A percentile compares a stretch with the other conserved stretches of the same genome.
phyloP scores from a whole-genome alignment of 2,113 vertebrate genomes.

The Halichoerus grypus region DNA sequence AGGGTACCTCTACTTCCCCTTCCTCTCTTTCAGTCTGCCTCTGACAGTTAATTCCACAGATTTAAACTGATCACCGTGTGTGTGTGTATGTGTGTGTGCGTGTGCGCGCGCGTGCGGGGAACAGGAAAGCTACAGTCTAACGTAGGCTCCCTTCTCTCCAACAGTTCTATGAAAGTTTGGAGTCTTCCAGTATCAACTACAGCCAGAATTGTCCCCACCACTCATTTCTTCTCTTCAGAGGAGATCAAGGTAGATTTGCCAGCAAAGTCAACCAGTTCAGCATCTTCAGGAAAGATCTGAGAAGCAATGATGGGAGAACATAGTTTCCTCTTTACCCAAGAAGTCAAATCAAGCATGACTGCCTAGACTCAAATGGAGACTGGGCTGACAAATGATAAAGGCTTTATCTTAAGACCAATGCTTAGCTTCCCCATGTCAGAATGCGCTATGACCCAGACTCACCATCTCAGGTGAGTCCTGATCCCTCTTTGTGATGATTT shows the following conservation, averaged over 20 bases:
- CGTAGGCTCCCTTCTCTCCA: background rate
- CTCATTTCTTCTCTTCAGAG: background rate
- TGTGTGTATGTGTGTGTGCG: background rate
- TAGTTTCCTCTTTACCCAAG: background rate
- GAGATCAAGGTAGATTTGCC: background rate
- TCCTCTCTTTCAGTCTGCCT: background rate
- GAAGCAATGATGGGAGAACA: background rate
- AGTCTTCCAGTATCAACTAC: constrained; percentile 2
- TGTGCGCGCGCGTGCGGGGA: background rate
- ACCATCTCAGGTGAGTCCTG: background rate
- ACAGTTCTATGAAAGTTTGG: background rate
- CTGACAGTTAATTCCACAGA: background rate
- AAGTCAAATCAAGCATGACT: background rate
- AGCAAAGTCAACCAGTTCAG: background rate
- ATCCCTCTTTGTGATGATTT: background rate
- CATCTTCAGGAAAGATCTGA: background rate
- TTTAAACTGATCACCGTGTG: background rate
- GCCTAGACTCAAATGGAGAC: background rate
- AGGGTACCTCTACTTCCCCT: background rate
- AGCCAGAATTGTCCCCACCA: background rate
- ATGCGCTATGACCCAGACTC: background rate
- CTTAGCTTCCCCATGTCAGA: background rate
- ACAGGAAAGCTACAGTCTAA: background rate
- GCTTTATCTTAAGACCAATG: background rate
- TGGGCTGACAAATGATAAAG: background rate